Evolutionary conservation across 2,888 invertebrate genomes (phyloP).

Genomic region (Zelleria hepariella): DNA sequence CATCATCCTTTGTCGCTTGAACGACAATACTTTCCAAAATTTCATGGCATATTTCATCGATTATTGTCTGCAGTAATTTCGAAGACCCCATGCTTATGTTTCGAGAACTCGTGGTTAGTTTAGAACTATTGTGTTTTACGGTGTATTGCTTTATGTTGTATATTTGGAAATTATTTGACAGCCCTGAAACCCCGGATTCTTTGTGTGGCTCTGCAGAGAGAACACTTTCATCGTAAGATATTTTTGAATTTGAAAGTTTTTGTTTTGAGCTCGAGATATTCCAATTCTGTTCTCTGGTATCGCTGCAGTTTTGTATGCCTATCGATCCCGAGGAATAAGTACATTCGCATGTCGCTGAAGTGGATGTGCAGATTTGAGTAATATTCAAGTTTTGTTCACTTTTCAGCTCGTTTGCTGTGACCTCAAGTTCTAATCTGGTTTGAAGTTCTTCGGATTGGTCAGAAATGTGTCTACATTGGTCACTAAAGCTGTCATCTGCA

Average conservation of each 20-base stretch:
- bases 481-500: not conserved
- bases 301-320: not conserved
- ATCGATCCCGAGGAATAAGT: not conserved
- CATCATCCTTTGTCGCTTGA: not conserved
- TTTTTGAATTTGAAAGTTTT: too few species aligned
- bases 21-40: not conserved
- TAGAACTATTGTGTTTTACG: not conserved
- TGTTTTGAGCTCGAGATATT: not conserved
- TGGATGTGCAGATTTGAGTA: not conserved
- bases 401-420: not conserved
- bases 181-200: not conserved
- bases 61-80: not conserved
- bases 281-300: not conserved
- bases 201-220: not conserved
- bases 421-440: not conserved
- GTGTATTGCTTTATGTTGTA: not conserved
- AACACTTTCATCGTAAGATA: too few species aligned
- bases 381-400: not conserved
- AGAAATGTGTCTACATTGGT: not conserved
- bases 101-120: not conserved
- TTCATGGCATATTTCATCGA: not conserved
- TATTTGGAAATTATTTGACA: not conserved
- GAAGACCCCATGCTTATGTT: not conserved
- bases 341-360: not conserved
- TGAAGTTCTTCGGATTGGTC: not conserved